phyloP scores from a whole-genome alignment of 1,140 invertebrate genomes.

The Lerema accius region DNA sequence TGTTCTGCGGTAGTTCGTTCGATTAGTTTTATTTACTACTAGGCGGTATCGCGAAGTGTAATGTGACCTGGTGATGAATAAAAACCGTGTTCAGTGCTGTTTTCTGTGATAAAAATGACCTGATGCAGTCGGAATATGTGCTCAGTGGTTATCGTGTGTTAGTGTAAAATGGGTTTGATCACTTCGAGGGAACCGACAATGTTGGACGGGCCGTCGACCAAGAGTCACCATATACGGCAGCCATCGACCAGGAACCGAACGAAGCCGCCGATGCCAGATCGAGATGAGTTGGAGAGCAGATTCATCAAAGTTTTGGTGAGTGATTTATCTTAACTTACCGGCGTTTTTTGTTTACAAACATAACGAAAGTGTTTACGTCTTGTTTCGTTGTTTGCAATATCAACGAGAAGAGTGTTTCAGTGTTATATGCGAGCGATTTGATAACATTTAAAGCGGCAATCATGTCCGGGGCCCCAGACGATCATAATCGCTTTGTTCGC shows the following conservation, averaged over 20 bases:
- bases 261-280: conserved; percentile 94
- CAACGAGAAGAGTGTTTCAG: conserved; percentile 1
- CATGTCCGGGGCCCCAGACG: neutral
- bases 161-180: conserved; percentile 81
- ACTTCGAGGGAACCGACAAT: conserved; percentile 79
- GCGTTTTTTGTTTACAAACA: conserved; percentile 78
- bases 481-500: conserved; percentile 8
- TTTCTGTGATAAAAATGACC: conserved; percentile 76
- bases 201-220: conserved; percentile 76
- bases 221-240: conserved; percentile 84
- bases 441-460: conserved; percentile 4
- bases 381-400: conserved; percentile 30
- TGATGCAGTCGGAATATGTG: conserved; percentile 62
- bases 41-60: conserved; percentile 32
- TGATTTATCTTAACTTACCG: conserved; percentile 52
- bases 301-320: conserved; percentile 98
- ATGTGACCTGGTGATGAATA: conserved; percentile 59
- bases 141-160: conserved; percentile 60
- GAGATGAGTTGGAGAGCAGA: conserved; percentile 93
- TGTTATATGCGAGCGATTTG: conserved; percentile 7
- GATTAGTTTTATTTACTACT: conserved; percentile 31
- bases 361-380: conserved; percentile 45
- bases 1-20: conserved; percentile 32
- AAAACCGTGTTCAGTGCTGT: conserved; percentile 55
- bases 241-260: conserved; percentile 88